phyloP scores from a whole-genome alignment of 2,113 vertebrate genomes.

The Catharus fuscescens region DNA sequence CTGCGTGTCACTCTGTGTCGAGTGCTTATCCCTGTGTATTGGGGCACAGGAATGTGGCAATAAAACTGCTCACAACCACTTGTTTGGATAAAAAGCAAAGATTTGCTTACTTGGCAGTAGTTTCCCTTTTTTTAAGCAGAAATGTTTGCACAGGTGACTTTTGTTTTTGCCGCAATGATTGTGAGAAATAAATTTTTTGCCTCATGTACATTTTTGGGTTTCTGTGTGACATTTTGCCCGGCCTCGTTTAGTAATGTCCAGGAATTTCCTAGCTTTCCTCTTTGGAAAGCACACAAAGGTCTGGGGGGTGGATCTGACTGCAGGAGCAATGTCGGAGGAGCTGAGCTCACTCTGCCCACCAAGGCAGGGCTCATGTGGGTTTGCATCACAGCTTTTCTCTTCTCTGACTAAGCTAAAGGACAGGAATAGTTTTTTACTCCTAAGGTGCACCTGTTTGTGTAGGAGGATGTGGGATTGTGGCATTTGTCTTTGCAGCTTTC shows the following conservation, averaged over 20 bases:
- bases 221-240: background rate
- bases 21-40: conserved; percentile 37
- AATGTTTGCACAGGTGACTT: conserved; percentile 42
- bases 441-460: conserved; percentile 51
- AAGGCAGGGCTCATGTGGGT: background rate
- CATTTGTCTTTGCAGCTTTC: conserved; percentile 51
- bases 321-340: background rate
- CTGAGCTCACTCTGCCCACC: background rate
- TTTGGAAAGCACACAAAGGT: background rate
- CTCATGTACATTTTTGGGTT: background rate
- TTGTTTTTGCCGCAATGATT: background rate
- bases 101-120: conserved; percentile 47
- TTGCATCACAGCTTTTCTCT: conserved; percentile 16
- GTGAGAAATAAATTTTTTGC: background rate
- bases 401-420: conserved; percentile 47
- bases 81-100: conserved; percentile 37
- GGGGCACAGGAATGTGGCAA: conserved; percentile 33
- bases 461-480: conserved; percentile 54
- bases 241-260: background rate
- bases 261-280: background rate
- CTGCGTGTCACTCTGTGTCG: conserved; percentile 1
- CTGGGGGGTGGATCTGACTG: background rate
- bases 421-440: conserved; percentile 34
- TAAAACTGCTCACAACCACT: conserved; percentile 41
- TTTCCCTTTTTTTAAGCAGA: background rate